A percentile compares a stretch with the other conserved stretches of the same genome.
These are phyloP conservation scores for Lophotis ruficrista DNA, from an alignment of 2,113 vertebrate species.

Conservation along the genomic window DNA sequence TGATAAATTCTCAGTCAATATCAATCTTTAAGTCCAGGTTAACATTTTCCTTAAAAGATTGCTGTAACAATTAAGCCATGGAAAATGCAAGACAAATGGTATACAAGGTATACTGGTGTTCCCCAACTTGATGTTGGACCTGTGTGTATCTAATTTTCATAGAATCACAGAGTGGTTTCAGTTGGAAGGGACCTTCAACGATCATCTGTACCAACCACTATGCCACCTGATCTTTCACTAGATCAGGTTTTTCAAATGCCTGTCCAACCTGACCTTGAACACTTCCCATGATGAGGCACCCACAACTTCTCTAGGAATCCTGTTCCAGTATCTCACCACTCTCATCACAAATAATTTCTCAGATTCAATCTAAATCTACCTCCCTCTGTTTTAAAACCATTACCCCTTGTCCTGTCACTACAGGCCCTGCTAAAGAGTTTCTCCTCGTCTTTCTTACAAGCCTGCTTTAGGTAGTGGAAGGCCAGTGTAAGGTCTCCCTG, in stretches of 20 bases:
- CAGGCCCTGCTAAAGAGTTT: neutral
- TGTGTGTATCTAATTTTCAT: neutral
- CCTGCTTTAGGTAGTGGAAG: neutral
- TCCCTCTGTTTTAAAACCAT: neutral
- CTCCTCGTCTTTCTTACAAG: neutral
- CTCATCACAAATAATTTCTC: neutral
- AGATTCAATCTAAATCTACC: neutral
- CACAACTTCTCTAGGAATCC: neutral
- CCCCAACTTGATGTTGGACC: neutral
- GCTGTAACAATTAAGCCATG: neutral
- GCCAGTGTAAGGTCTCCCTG: neutral
- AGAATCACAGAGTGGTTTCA: neutral
- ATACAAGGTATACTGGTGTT: neutral
- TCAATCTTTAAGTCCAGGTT: neutral
- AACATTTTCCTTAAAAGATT: neutral
- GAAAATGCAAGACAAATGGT: neutral
- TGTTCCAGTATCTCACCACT: neutral
- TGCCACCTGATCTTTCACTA: neutral
- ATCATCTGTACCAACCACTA: neutral
- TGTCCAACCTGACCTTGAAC: neutral
- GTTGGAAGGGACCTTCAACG: neutral
- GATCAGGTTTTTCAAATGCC: neutral
- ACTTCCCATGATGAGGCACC: accelerated
- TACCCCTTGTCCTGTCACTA: neutral
- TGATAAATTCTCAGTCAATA: neutral